Evolutionary conservation across 2,113 vertebrate species (phyloP).

Genomic region (Platichthys stellatus): DNA sequence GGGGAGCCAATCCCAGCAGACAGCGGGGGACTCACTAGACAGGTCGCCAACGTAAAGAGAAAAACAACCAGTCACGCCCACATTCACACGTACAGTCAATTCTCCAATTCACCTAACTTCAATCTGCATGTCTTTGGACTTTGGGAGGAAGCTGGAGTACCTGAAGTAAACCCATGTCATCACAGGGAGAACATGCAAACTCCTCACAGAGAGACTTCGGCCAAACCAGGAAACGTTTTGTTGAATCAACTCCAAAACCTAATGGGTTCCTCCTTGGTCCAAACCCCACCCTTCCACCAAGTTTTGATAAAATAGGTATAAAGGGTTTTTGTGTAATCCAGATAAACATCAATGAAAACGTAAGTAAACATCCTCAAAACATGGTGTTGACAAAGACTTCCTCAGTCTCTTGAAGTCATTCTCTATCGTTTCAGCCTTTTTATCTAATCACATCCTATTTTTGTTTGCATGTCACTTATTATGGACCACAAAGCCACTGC

Average conservation of each 20-base stretch:
- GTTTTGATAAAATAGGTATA: too few species aligned
- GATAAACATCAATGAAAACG: too few species aligned
- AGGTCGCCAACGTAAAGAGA: neutral
- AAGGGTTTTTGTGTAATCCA: too few species aligned
- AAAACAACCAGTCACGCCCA: neutral
- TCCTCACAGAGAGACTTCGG: too few species aligned
- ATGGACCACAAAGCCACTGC: neutral
- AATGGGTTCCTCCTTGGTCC: too few species aligned
- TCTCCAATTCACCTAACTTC: too few species aligned
- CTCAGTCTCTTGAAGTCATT: too few species aligned
- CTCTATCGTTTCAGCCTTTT: too few species aligned
- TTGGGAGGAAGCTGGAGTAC: neutral
- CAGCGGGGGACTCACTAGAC: neutral
- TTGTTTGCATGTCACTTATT: neutral
- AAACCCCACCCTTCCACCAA: too few species aligned
- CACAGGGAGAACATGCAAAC: neutral
- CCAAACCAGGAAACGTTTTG: neutral
- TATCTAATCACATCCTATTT: neutral
- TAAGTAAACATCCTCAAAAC: too few species aligned
- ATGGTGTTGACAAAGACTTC: too few species aligned
- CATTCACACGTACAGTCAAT: neutral
- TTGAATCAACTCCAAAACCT: neutral
- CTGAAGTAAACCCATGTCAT: too few species aligned
- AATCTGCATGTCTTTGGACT: neutral
- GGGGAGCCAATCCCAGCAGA: neutral